A percentile compares a stretch with the other conserved stretches of the same genome.
Conservation (phyloP, 2,113 vertebrate genomes). For the Heptranchias perlo region DNA sequence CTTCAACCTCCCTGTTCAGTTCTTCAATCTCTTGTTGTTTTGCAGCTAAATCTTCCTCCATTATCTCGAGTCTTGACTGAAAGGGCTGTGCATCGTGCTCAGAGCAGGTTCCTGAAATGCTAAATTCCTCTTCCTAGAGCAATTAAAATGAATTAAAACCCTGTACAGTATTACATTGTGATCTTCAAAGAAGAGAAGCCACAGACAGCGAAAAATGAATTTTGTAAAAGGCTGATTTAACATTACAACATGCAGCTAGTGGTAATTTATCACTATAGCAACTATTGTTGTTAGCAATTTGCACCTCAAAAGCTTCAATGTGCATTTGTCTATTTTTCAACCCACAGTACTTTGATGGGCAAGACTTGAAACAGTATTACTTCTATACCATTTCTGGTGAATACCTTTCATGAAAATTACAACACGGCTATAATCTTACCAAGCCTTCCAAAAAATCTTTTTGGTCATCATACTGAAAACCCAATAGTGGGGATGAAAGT, state of each 20-base stretch:
- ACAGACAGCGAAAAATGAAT: conserved; percentile 44
- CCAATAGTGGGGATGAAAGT: neutral
- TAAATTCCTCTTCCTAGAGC: conserved; percentile 75
- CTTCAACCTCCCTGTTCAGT: conserved; percentile 76
- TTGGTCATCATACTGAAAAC: neutral
- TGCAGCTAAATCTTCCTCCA: conserved; percentile 72
- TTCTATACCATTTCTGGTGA: neutral
- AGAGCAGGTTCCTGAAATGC: conserved; percentile 60
- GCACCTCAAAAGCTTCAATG: conserved; percentile 45
- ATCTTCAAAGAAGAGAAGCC: neutral
- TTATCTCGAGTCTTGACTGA: conserved; percentile 57
- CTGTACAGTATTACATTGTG: neutral
- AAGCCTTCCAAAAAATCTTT: neutral
- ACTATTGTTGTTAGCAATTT: conserved; percentile 53
- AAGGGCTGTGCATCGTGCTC: conserved; percentile 55
- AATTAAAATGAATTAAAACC: conserved; percentile 56
- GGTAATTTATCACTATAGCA: conserved; percentile 48
- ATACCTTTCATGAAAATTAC: neutral
- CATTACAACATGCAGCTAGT: conserved; percentile 47
- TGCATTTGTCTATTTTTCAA: neutral
- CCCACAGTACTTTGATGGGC: neutral
- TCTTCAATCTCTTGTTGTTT: conserved; percentile 77
- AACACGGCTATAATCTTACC: neutral
- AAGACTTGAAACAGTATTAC: neutral
- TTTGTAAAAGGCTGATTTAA: conserved; percentile 42